A percentile compares a stretch with the other conserved stretches of the same genome.
Evolutionary conservation across 2,888 invertebrate genomes (phyloP).

Genomic region (Fissipunctia ypsillon): DNA sequence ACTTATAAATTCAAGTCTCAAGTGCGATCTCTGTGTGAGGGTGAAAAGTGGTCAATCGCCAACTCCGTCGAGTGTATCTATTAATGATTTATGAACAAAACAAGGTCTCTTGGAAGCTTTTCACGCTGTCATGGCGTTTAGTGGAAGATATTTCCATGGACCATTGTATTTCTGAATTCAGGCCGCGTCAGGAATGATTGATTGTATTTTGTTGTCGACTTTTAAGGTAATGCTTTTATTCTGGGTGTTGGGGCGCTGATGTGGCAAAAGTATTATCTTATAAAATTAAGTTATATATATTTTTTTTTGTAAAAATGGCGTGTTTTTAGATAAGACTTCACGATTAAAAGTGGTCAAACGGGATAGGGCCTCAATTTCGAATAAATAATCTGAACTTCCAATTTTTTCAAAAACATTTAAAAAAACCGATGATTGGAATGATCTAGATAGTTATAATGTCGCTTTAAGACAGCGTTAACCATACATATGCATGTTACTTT

Average conservation of each 20-base stretch:
- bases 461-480: background rate
- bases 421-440: background rate
- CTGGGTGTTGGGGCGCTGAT: background rate
- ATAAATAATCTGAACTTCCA: background rate
- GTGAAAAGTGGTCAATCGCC: background rate
- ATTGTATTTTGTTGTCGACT: constrained; percentile 20
- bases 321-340: too few relatives aligned
- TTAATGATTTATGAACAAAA: constrained; percentile 47
- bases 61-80: constrained; percentile 14
- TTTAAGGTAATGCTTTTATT: constrained; percentile 36
- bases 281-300: background rate
- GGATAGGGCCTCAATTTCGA: background rate
- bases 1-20: too few relatives aligned
- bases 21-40: background rate
- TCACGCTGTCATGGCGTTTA: constrained; percentile 26
- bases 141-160: constrained; percentile 37
- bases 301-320: background rate
- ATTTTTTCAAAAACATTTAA: background rate
- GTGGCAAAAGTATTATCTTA: background rate
- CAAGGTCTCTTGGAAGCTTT: constrained; percentile 27
- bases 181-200: constrained; percentile 44
- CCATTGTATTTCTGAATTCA: constrained; percentile 50
- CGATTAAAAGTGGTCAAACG: too few relatives aligned
- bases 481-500: too few relatives aligned
- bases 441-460: background rate